Conservation (phyloP, 2,888 invertebrate genomes). For the Notodonta dromedarius region DNA sequence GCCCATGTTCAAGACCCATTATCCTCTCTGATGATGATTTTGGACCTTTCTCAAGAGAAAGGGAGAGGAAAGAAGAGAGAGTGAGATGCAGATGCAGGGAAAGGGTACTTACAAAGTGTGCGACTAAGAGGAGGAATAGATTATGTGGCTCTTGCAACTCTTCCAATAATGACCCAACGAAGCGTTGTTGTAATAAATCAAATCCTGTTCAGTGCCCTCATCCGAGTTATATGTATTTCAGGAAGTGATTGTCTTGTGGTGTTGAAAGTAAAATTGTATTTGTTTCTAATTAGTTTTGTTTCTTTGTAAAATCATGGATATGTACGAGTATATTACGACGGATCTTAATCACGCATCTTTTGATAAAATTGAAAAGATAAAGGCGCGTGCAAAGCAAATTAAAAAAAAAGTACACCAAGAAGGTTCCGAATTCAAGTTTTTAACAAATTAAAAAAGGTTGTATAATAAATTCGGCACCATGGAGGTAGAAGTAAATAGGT, state of each 20-base stretch:
- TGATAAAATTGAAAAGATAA: no score
- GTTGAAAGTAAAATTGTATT: slow-evolving; percentile 8
- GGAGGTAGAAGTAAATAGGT: no score
- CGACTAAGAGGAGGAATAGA: slow-evolving; percentile 16
- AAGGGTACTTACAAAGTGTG: slow-evolving; percentile 19
- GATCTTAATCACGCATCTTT: no score
- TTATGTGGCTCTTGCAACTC: slow-evolving; percentile 6
- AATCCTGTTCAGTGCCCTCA: slow-evolving; percentile 52
- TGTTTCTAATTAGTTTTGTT: slow-evolving; percentile 17
- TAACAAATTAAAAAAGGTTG: no score
- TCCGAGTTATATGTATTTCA: slow-evolving; percentile 55
- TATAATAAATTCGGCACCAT: no score
- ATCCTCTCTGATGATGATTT: slow-evolving; percentile 23
- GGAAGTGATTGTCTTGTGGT: slow-evolving; percentile 24
- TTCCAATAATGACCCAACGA: slow-evolving; percentile 21
- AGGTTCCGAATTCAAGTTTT: no score
- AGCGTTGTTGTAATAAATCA: slow-evolving; percentile 45
- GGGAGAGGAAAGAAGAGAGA: slow-evolving; percentile 29
- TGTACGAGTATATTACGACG: neutral
- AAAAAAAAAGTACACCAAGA: no score
- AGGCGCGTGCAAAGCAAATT: no score
- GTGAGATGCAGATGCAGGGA: slow-evolving; percentile 33
- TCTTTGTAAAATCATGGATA: neutral
- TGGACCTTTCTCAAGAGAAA: slow-evolving; percentile 21
- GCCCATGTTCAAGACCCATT: slow-evolving; percentile 18